Conservation (phyloP, 2,113 vertebrate genomes). For the Haemorhous mexicanus region DNA sequence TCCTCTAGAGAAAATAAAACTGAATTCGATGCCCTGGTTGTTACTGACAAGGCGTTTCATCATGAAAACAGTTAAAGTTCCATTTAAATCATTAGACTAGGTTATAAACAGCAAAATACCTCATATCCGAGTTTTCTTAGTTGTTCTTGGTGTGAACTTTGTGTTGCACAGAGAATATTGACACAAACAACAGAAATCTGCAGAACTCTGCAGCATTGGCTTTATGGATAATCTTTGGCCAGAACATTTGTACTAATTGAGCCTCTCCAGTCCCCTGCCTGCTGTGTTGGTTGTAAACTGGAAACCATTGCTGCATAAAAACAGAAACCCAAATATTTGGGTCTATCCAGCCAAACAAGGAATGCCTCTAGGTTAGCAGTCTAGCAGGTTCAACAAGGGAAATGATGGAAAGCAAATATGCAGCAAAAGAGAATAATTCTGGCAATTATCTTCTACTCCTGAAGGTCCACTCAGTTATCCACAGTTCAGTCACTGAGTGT, state of each 20-base stretch:
- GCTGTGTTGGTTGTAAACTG: background rate
- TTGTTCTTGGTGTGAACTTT: background rate
- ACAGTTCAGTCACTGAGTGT: fast-evolving
- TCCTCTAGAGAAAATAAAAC: slow-evolving; percentile 35
- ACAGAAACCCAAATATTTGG: background rate
- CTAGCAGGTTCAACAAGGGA: background rate
- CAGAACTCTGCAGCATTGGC: background rate
- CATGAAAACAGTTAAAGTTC: background rate
- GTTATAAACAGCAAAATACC: background rate
- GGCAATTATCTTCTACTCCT: background rate
- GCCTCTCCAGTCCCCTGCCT: background rate
- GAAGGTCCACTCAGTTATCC: background rate
- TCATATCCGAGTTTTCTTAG: background rate
- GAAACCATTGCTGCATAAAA: background rate
- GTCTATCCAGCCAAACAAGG: background rate
- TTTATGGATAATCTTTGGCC: background rate
- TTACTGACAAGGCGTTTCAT: slow-evolving; percentile 19
- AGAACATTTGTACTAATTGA: background rate
- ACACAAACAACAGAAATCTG: background rate
- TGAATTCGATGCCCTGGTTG: slow-evolving; percentile 3
- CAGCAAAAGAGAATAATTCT: background rate
- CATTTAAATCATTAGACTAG: background rate
- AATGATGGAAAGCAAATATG: background rate
- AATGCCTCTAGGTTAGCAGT: background rate
- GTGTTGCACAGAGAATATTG: background rate